Conservation (phyloP, 2,797 vertebrate species). For the Pteronotus mesoamericanus region DNA sequence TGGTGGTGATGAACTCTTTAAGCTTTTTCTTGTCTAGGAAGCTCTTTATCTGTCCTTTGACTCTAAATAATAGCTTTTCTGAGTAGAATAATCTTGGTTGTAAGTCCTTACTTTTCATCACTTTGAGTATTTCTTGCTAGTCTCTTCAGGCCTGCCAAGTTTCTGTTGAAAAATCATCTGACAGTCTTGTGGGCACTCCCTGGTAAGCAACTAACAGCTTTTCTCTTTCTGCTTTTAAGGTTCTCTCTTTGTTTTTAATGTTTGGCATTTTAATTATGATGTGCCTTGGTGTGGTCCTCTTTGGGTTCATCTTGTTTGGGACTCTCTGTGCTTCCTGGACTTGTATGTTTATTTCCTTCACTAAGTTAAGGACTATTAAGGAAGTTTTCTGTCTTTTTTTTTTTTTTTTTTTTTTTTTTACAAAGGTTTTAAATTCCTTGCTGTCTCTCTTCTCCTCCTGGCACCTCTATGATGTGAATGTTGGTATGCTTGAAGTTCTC, state of each 20-base stretch:
- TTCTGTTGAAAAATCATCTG: background rate
- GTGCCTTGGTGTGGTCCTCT: background rate
- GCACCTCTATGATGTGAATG: no score
- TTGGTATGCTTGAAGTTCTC: no score
- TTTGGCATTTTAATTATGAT: background rate
- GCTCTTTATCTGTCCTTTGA: background rate
- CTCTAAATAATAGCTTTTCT: background rate
- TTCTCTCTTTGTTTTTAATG: background rate
- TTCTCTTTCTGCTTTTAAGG: background rate
- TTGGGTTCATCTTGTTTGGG: no score
- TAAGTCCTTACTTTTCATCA: background rate
- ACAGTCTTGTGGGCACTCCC: background rate
- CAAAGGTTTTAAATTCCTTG: background rate
- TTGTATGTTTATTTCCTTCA: background rate
- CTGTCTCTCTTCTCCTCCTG: background rate
- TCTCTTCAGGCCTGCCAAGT: background rate
- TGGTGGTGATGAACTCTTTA: background rate
- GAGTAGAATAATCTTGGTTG: background rate
- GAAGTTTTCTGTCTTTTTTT: background rate
- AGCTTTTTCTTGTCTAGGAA: background rate
- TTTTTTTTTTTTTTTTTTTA: background rate
- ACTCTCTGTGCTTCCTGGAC: no score
- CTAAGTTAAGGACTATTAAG: no score
- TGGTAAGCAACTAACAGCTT: background rate
- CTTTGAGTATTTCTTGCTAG: background rate